phyloP scores from a whole-genome alignment of 2,113 vertebrate species.

The Pedetes capensis region DNA sequence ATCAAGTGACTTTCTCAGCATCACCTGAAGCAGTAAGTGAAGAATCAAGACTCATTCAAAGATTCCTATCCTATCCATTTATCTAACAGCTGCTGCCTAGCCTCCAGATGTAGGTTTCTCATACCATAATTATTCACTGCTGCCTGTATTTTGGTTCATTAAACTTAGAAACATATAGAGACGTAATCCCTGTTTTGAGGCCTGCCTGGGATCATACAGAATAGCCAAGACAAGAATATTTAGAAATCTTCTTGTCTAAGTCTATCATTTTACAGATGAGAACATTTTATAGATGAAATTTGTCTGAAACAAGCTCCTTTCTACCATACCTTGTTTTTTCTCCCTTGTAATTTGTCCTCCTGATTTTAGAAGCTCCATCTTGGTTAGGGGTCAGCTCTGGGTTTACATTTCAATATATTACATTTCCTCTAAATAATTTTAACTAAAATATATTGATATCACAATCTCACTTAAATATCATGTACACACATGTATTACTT shows the following conservation, averaged over 20 bases:
- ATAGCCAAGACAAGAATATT: background rate
- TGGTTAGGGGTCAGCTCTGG: background rate
- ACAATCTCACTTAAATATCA: background rate
- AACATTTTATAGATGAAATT: background rate
- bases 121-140: background rate
- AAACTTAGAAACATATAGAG: background rate
- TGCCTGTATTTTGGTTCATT: background rate
- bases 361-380: background rate
- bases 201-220: background rate
- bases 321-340: background rate
- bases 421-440: background rate
- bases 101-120: background rate
- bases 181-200: background rate
- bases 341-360: background rate
- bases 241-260: background rate
- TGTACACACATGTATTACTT: background rate
- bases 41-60: conserved; percentile 3
- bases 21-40: background rate
- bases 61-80: background rate
- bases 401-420: background rate
- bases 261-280: conserved; percentile 10
- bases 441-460: background rate
- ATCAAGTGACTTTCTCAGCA: conserved; percentile 35
- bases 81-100: conserved; percentile 1
- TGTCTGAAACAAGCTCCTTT: background rate